These are phyloP conservation scores for Drosophila rellima DNA, from an alignment of 2,888 invertebrate species.

Conservation along the genomic window DNA sequence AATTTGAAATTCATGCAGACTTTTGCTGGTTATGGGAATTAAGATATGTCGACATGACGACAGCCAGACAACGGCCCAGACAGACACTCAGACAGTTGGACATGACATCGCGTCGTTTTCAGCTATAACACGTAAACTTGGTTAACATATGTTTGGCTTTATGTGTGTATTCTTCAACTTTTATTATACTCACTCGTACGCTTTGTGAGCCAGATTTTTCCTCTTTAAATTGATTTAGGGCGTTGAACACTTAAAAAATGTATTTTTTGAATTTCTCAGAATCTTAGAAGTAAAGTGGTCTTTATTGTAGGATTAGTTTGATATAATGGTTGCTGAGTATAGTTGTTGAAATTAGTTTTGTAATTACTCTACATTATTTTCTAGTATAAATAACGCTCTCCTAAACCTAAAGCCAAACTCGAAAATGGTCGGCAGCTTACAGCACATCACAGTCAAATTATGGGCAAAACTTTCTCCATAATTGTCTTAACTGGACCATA, in stretches of 20 bases:
- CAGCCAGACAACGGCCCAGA: conserved; percentile 30
- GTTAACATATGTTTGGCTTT: conserved; percentile 13
- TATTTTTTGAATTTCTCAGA: too few relatives aligned
- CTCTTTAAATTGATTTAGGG: too few relatives aligned
- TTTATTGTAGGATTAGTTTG: neutral
- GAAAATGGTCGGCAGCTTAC: conserved; percentile 29
- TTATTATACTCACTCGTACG: neutral
- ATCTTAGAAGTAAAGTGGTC: too few relatives aligned
- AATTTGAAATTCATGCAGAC: conserved; percentile 82
- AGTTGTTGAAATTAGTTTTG: neutral
- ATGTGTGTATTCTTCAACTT: neutral
- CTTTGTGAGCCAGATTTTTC: neutral
- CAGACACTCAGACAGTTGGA: conserved; percentile 33
- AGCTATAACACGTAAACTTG: conserved; percentile 29
- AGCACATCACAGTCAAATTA: conserved; percentile 33
- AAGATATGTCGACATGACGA: conserved; percentile 75
- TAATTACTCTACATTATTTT: conserved; percentile 17
- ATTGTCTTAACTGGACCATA: conserved; percentile 50
- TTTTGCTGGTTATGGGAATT: conserved; percentile 79
- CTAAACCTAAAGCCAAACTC: conserved; percentile 10
- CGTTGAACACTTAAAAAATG: too few relatives aligned
- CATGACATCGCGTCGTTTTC: conserved; percentile 31
- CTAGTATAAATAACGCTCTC: conserved; percentile 4
- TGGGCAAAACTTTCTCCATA: conserved; percentile 42
- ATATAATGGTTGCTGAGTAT: neutral